These are phyloP conservation scores for Kryptopterus vitreolus DNA, from an alignment of 2,797 vertebrate genomes.

Conservation along the genomic window DNA sequence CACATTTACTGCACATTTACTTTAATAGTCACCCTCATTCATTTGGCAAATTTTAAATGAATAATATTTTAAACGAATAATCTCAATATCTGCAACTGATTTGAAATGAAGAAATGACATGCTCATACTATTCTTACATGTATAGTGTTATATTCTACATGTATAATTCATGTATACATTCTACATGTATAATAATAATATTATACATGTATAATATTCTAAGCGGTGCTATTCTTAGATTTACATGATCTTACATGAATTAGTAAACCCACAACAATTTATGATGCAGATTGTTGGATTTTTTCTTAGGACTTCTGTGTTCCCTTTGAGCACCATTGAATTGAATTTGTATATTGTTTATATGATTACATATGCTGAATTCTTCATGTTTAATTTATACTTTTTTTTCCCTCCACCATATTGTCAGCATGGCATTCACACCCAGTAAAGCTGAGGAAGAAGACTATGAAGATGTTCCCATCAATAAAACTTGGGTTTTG, in stretches of 20 bases:
- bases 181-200: no score
- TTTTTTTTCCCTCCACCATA: constrained; percentile 34
- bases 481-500: constrained; percentile 96
- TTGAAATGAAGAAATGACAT: neutral
- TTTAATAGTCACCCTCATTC: no score
- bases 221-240: neutral
- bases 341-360: neutral
- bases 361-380: neutral
- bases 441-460: constrained; percentile 90
- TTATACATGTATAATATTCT: no score
- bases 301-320: neutral
- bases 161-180: no score
- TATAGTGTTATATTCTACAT: no score
- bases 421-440: constrained; percentile 67
- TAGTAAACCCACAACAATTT: neutral
- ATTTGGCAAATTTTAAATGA: no score
- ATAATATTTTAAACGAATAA: no score
- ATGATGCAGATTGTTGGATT: neutral
- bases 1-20: no score
- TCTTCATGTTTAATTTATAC: constrained; percentile 7
- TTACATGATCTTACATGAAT: neutral
- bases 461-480: constrained; percentile 89
- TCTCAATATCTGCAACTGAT: neutral
- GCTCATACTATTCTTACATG: neutral
- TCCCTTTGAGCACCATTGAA: neutral